Evolutionary conservation across 2,797 vertebrate genomes (phyloP).

Genomic region (Gila robusta): DNA sequence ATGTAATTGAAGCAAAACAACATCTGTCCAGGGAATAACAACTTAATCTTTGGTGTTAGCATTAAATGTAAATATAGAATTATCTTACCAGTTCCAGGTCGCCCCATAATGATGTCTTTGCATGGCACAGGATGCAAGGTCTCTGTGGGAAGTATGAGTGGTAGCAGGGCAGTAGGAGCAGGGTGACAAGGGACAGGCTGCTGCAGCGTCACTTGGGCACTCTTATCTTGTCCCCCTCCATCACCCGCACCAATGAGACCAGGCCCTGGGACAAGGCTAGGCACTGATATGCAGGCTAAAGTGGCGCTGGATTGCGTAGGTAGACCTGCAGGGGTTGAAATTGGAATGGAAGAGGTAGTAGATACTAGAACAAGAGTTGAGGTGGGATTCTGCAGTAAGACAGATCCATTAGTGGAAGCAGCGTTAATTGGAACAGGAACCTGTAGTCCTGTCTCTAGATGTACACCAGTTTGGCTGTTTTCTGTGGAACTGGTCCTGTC

Average conservation of each 20-base stretch:
- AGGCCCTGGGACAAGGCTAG: conserved; percentile 71
- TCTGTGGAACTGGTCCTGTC: conserved; percentile 67
- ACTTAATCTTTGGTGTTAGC: neutral
- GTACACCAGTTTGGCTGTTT: conserved; percentile 66
- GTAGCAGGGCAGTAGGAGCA: conserved; percentile 90
- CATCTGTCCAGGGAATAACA: neutral
- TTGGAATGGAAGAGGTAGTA: conserved; percentile 74
- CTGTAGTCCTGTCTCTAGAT: conserved; percentile 76
- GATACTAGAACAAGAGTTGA: conserved; percentile 83
- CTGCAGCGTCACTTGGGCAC: conserved; percentile 80
- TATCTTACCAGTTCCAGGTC: conserved; percentile 91
- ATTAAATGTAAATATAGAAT: conserved; percentile 20
- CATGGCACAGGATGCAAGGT: conserved; percentile 88
- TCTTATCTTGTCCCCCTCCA: conserved; percentile 71
- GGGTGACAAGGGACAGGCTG: conserved; percentile 93
- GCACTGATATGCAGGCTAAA: conserved; percentile 76
- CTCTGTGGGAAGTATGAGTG: conserved; percentile 89
- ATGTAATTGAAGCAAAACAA: neutral
- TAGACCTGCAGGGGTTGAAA: conserved; percentile 63
- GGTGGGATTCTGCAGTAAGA: conserved; percentile 77
- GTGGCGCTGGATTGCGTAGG: conserved; percentile 70
- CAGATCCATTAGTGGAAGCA: conserved; percentile 76
- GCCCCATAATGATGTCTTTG: conserved; percentile 94
- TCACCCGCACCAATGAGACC: conserved; percentile 65
- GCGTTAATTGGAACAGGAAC: conserved; percentile 86